Evolutionary conservation across 2,797 vertebrate species (phyloP), one percentile per base, ranked within the genome.

Genomic region (Ctenochaetus hawaiiensis): DNA sequence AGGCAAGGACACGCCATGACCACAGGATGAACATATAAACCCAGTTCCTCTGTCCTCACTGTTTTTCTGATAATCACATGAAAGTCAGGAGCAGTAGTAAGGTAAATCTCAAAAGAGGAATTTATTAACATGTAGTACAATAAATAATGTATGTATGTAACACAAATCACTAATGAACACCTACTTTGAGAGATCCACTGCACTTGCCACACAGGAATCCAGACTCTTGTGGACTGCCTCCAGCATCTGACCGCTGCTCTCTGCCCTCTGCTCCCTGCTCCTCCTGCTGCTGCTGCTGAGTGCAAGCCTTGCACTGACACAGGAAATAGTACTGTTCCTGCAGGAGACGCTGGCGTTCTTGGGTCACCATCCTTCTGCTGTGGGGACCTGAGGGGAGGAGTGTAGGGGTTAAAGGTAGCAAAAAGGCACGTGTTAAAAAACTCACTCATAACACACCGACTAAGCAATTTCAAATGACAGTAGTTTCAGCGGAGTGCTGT

Each of bases 311-410:
- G 87, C 98, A 99, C 73, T 0, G 17, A 82, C 98, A 99, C 49
- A 94, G 78, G 41, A 99, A 99, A 85, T 96, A 98, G 91, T 99
- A 99, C 88, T 99, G 98, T 5, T 93, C 89, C 84, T 93, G 94
- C 75, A 99, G 94, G 75, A 91, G 92, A 79, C 71, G 89, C n/a
- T 81, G 96, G 18, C 98, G 96, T 78, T 97, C 93, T 22, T 73
- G 63, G 49, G 88, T 88, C 37, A 13, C 81, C 96, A 97, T 96
- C 69, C 96, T 95, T 17, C 93, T 94, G 72, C 43, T 76, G 65
- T 98, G 96, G 59, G 98, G 97, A 65, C 98, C 96, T 96, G 86
- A 69, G 53, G 13, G 23, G 49, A 17, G 20, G 17, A 18, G 4
- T 18, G 7, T 0, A 30, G 56, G 18, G 16, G 6, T 37, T 22